A percentile compares a stretch with the other conserved stretches of the same genome.
These are phyloP conservation scores for Pempheris klunzingeri DNA, from an alignment of 2,797 vertebrate genomes.

Conservation along the genomic window DNA sequence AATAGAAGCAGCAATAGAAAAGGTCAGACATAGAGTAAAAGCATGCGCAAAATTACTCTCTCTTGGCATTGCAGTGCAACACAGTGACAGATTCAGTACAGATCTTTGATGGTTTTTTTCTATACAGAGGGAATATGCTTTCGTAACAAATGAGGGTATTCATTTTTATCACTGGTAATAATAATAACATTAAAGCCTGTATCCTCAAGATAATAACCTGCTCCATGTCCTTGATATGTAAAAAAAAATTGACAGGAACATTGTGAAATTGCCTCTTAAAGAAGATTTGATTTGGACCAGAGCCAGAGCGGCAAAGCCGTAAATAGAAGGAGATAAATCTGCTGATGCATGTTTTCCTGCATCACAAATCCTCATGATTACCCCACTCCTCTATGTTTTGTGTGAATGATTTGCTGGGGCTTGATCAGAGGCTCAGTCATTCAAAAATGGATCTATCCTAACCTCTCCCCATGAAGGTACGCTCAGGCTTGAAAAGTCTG, in stretches of 20 bases:
- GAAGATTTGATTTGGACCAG: constrained; percentile 66
- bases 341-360: constrained; percentile 71
- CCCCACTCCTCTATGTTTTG: constrained; percentile 70
- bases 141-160: constrained; percentile 62
- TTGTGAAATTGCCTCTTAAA: constrained; percentile 66
- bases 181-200: constrained; percentile 67
- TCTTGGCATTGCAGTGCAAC: constrained; percentile 44
- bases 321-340: constrained; percentile 74
- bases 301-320: constrained; percentile 61
- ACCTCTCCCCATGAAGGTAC: constrained; percentile 62
- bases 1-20: constrained; percentile 79
- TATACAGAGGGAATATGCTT: constrained; percentile 42
- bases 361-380: constrained; percentile 80
- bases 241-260: constrained; percentile 69
- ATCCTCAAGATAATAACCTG: constrained; percentile 62
- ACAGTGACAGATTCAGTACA: constrained; percentile 66
- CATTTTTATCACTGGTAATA: constrained; percentile 58
- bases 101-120: constrained; percentile 57
- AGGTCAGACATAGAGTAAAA: constrained; percentile 76
- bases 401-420: constrained; percentile 73
- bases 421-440: constrained; percentile 75
- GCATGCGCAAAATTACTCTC: constrained; percentile 70
- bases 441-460: constrained; percentile 76
- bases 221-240: constrained; percentile 68
- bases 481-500: constrained; percentile 78